Percentiles rank a stretch among this genome's conserved stretches.
phyloP scores from a whole-genome alignment of 2,888 invertebrate genomes.

The Galerucella pusilla region DNA sequence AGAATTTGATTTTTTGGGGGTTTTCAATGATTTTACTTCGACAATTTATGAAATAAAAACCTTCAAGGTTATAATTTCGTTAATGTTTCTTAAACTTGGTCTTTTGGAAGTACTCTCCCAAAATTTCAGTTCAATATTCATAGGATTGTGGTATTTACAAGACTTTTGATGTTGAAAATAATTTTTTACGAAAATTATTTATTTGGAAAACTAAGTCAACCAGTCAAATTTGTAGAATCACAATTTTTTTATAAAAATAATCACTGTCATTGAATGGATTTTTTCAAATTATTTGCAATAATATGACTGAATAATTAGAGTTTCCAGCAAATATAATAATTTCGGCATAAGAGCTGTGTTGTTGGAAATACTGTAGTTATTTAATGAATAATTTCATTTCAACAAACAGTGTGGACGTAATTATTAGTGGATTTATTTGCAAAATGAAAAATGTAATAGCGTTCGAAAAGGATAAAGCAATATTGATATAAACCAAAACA shows the following conservation, averaged over 20 bases:
- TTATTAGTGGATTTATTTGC: not conserved
- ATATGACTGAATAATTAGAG: not conserved
- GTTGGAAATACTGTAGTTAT: not conserved
- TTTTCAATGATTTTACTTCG: too few species aligned
- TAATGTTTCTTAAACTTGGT: too few species aligned
- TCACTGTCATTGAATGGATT: not conserved
- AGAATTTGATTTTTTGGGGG: too few species aligned
- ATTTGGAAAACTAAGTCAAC: too few species aligned
- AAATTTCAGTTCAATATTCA: too few species aligned
- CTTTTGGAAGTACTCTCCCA: too few species aligned
- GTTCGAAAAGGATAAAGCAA: not conserved
- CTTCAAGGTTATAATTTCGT: too few species aligned
- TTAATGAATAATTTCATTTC: not conserved
- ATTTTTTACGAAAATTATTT: too few species aligned
- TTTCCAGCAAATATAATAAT: not conserved
- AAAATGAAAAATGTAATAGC: not conserved
- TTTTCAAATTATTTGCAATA: not conserved
- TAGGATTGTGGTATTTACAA: too few species aligned
- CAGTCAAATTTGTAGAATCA: too few species aligned
- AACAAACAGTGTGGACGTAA: not conserved
- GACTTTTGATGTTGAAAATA: too few species aligned
- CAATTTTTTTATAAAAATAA: not conserved
- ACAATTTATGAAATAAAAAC: too few species aligned
- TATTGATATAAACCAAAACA: not conserved
- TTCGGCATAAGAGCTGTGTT: not conserved